Evolutionary conservation across 2,113 vertebrate species (phyloP), one percentile per base, ranked within the genome.

Genomic region (Thinocorus orbignyianus): DNA sequence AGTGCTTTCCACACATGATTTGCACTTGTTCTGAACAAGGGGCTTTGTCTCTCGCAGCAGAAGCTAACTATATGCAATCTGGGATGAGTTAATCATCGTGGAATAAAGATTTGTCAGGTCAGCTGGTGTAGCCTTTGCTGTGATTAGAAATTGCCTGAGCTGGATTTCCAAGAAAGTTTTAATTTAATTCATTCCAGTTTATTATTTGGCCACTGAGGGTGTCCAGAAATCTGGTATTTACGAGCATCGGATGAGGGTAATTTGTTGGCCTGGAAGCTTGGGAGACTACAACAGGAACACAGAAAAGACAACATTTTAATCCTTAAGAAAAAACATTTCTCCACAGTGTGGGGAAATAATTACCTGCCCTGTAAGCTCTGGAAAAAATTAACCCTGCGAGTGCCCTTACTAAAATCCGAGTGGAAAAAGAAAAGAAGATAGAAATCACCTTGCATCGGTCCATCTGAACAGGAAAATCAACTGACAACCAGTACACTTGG

Each of bases 1-100:
- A 93, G 77, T 48, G 44, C 57, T 92, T 91, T 91, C 93, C 58
- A 48, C 84, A 72, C 41, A 68, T 76, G 87, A 92, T 92, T 86
- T 81, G 57, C 58, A 20, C 49, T 93, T 62, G 49, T 82, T 95
- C 64, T 13, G 37, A 83, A 86, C 46, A 51, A 60, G 46, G 44
- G 23, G n/a, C 24, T 92, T 96, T 88, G 55, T 84, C 33, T 95
- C 33, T 58, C 51, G 76, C 77, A 65, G 91, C 28, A 60, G 84
- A 96, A 94, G 30, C 57, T 66, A 51, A 44, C 65, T 46, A 3
- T 51, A 61, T 83, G 51, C 57, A 76, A 51, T 68, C 70, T 57
- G 77, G 77, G 82, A 83, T n/a, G 70, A 54, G 80, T 57, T 35
- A 48, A 84, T 86, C 84, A 61, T 51, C 25, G 20, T 3, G 7